Evolutionary conservation across 2,888 invertebrate genomes (phyloP).

Genomic region (Cosmia trapezina): DNA sequence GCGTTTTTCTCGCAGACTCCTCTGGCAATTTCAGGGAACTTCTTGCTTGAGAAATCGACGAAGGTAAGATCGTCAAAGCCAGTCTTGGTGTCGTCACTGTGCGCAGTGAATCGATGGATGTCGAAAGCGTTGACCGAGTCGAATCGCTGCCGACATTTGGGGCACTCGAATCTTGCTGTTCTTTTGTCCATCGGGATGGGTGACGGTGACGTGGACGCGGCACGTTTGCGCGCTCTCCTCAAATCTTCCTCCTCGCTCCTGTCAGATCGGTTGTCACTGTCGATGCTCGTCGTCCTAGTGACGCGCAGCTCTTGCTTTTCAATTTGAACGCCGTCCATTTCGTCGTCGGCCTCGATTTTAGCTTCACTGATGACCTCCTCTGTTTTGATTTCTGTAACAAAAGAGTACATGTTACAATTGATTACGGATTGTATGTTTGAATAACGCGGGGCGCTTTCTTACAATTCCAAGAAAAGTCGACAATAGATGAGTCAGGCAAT

Average conservation of each 20-base stretch:
- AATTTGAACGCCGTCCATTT: slow-evolving; percentile 80
- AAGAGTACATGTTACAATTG: slow-evolving; percentile 84
- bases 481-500: slow-evolving; percentile 88
- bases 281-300: slow-evolving; percentile 86
- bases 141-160: slow-evolving; percentile 93
- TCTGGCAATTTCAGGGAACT: slow-evolving; percentile 94
- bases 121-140: slow-evolving; percentile 93
- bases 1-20: slow-evolving; percentile 91
- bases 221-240: slow-evolving; percentile 81
- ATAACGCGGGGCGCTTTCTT: slow-evolving; percentile 86
- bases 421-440: slow-evolving; percentile 83
- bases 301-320: slow-evolving; percentile 79
- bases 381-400: slow-evolving; percentile 90
- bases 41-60: slow-evolving; percentile 95
- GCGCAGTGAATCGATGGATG: slow-evolving; percentile 92
- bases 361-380: slow-evolving; percentile 86
- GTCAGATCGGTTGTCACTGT: slow-evolving; percentile 90
- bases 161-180: slow-evolving; percentile 91
- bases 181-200: slow-evolving; percentile 83
- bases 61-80: slow-evolving; percentile 94
- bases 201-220: slow-evolving; percentile 84
- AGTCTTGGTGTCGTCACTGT: slow-evolving; percentile 90
- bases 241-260: slow-evolving; percentile 87
- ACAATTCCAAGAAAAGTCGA: slow-evolving; percentile 88
- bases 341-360: slow-evolving; percentile 82